phyloP scores from a whole-genome alignment of 1,140 invertebrate species.

The Drosophila dunni region DNA sequence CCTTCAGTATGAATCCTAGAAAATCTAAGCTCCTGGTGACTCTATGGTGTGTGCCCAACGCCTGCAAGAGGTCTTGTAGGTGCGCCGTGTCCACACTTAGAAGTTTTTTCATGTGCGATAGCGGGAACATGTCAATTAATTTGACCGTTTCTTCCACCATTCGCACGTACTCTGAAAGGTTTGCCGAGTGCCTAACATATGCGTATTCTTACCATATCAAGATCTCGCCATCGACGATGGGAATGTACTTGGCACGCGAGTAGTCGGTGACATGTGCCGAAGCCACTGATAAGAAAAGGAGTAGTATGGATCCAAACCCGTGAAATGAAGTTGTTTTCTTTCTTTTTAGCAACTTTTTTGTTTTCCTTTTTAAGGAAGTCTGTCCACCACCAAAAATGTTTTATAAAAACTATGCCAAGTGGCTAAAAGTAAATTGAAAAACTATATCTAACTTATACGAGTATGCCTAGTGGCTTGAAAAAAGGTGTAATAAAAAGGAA shows the following conservation, averaged over 20 bases:
- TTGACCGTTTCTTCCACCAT: too few relatives aligned
- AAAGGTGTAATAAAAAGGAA: too few relatives aligned
- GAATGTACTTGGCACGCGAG: too few relatives aligned
- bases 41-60: conserved; percentile 2
- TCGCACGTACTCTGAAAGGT: too few relatives aligned
- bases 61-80: background rate
- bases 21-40: background rate
- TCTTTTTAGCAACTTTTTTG: conserved; percentile 14
- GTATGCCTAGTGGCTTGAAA: background rate
- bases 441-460: background rate
- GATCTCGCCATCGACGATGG: too few relatives aligned
- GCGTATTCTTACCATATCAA: too few relatives aligned
- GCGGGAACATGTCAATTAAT: too few relatives aligned
- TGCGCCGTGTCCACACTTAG: conserved; percentile 4
- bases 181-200: too few relatives aligned
- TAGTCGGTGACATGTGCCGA: too few relatives aligned
- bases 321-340: background rate
- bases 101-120: too few relatives aligned
- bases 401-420: conserved; percentile 17
- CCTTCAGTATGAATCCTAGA: too few relatives aligned
- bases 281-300: conserved; percentile 9
- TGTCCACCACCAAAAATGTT: conserved; percentile 17
- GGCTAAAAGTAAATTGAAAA: conserved; percentile 17
- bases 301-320: conserved; percentile 3
- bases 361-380: background rate